A percentile compares a stretch with the other conserved stretches of the same genome.
Evolutionary conservation across 1,140 invertebrate species (phyloP).

Genomic region (Drosophila kurseongensis): DNA sequence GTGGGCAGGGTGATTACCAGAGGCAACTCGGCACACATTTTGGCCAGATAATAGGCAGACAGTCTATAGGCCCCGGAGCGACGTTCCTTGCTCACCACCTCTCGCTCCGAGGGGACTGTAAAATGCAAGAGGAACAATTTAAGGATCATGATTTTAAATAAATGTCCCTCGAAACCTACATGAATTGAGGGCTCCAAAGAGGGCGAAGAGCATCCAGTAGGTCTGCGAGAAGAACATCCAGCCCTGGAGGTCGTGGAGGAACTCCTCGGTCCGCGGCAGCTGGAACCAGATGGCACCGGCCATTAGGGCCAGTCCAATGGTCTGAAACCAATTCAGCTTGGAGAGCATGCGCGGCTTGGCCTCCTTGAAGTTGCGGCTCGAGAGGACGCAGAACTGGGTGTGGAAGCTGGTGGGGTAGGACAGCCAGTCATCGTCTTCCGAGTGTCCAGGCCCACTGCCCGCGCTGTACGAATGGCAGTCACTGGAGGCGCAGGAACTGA

Average conservation of each 20-base stretch:
- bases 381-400: conserved; percentile 91
- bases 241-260: conserved; percentile 92
- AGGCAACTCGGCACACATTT: conserved; percentile 93
- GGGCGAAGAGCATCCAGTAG: conserved; percentile 94
- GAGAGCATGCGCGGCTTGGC: conserved; percentile 92
- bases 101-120: conserved; percentile 92
- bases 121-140: background rate
- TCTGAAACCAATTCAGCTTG: conserved; percentile 93
- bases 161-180: conserved; percentile 77
- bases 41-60: conserved; percentile 94
- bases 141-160: background rate
- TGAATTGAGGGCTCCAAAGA: conserved; percentile 92
- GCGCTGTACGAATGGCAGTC: conserved; percentile 86
- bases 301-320: conserved; percentile 89
- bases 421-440: conserved; percentile 87
- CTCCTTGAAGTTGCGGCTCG: conserved; percentile 92
- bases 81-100: conserved; percentile 93
- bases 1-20: conserved; percentile 91
- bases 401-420: conserved; percentile 90
- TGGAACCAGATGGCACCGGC: conserved; percentile 93
- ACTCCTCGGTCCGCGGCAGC: conserved; percentile 90
- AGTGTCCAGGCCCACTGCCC: conserved; percentile 56
- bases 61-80: conserved; percentile 92
- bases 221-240: conserved; percentile 95
- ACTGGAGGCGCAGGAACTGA: conserved; percentile 87